A percentile compares a stretch with the other conserved stretches of the same genome.
These are phyloP conservation scores for Lynx canadensis DNA, from an alignment of 2,113 vertebrate genomes.

Conservation along the genomic window DNA sequence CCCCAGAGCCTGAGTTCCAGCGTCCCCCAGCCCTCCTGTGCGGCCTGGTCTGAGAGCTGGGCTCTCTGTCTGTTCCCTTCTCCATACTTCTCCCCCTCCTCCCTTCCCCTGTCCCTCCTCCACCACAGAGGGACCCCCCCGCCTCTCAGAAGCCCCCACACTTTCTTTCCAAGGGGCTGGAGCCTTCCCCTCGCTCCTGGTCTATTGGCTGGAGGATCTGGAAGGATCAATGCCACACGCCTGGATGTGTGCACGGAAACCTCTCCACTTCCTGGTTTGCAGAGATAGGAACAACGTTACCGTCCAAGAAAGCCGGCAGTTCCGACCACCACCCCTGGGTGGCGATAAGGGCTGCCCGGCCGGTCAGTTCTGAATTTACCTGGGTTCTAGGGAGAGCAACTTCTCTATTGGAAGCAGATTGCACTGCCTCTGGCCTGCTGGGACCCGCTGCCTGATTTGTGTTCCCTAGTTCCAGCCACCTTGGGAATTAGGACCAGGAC, in stretches of 20 bases:
- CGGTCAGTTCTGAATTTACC: background rate
- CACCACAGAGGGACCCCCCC: background rate
- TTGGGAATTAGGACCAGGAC: background rate
- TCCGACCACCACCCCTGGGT: background rate
- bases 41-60: background rate
- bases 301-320: background rate
- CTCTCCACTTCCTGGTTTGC: too few species aligned
- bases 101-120: too few species aligned
- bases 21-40: rapidly evolving
- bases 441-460: background rate
- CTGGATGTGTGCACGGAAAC: background rate
- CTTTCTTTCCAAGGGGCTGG: background rate
- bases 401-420: background rate
- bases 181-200: background rate
- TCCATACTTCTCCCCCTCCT: background rate
- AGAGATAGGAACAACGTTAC: background rate
- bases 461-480: background rate
- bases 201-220: background rate
- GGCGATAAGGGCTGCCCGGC: background rate
- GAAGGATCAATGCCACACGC: background rate
- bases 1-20: background rate
- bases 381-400: too few species aligned
- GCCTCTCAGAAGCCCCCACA: background rate
- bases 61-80: background rate
- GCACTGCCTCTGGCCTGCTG: too few species aligned